Conservation (phyloP, 2,888 invertebrate genomes). For the Pterostichus niger region DNA sequence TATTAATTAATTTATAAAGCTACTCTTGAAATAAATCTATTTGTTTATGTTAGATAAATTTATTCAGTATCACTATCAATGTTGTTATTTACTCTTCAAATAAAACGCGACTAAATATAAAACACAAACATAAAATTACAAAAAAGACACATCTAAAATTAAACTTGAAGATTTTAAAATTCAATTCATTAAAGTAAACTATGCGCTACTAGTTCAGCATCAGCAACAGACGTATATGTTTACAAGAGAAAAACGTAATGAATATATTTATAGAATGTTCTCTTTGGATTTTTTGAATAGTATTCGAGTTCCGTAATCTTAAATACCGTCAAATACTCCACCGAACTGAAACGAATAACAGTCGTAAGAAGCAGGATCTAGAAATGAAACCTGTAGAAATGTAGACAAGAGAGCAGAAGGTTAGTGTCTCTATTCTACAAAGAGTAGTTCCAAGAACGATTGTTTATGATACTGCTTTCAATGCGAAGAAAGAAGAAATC, state of each 20-base stretch:
- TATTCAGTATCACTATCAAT: not conserved
- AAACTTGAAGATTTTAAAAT: not conserved
- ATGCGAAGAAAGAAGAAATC: not conserved
- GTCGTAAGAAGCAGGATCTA: conserved; percentile 29
- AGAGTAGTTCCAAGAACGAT: not conserved
- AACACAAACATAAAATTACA: not conserved
- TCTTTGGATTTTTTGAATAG: conserved; percentile 33
- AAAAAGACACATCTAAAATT: conserved; percentile 1
- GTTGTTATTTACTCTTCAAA: conserved; percentile 1
- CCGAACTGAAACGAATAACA: conserved; percentile 13
- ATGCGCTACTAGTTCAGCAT: not conserved
- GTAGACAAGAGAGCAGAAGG: not conserved
- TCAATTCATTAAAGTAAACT: not conserved
- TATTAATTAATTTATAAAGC: too few relatives aligned
- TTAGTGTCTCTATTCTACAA: not conserved
- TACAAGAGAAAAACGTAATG: conserved; percentile 10
- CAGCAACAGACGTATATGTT: not conserved
- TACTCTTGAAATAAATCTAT: too few relatives aligned
- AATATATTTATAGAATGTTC: conserved; percentile 42
- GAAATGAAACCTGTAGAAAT: conserved; percentile 21
- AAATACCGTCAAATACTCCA: conserved; percentile 6
- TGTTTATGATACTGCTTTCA: not conserved
- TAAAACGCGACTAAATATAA: conserved; percentile 3
- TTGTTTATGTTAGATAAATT: too few relatives aligned
- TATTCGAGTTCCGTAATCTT: conserved; percentile 43